Base-by-base conservation (phyloP, 2,888 invertebrate genomes). In the Idaea straminata region DNA sequence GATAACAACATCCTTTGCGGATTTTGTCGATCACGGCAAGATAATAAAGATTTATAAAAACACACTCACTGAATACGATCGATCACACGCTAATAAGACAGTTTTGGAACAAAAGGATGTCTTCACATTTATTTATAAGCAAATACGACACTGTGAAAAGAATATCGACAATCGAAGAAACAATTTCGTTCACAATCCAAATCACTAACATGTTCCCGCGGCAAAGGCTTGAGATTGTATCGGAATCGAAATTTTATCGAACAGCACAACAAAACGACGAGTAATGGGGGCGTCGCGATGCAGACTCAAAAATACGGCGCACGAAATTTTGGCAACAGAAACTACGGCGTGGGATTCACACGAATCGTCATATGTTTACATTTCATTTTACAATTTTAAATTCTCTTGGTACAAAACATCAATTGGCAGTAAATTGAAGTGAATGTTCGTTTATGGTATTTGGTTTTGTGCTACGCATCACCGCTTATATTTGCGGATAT, bases 241-340 rank as follows among this genome's bases (percentile, higher is more conserved):
- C 67, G 69, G 69, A 58, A 65, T 67, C 65, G 66, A 62, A 72
- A 74, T 74, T 73, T 70, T 76, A 69, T 69, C 71, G 73, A 72
- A 77, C 74, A 69, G 69, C 74, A 77, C 74, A 80, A 79, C 77
- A 78, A 79, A 82, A 82, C 84, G 77, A 79, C 78, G 76, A 77
- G 75, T 75, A 75, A 74, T 75, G 77, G 69, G 71, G 70, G 74
- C 77, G 75, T 74, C 77, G 72, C 79, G 78, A 77, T 70, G 65
- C 68, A 73, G 76, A 84, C 81, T 83, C 74, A 69, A 78, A 80
- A 77, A 72, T 75, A 76, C 84, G 82, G 76, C 91, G 90, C 85
- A 87, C 77, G 85, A 88, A 74, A 79, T 83, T 83, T 90, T 92
- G 92, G 92, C 92, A 91, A 74, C 73, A 64, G 66, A 65, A 64